Percentiles rank a stretch among this genome's conserved stretches.
Conservation (phyloP, 2,888 invertebrate species). For the Dilophus febrilis region DNA sequence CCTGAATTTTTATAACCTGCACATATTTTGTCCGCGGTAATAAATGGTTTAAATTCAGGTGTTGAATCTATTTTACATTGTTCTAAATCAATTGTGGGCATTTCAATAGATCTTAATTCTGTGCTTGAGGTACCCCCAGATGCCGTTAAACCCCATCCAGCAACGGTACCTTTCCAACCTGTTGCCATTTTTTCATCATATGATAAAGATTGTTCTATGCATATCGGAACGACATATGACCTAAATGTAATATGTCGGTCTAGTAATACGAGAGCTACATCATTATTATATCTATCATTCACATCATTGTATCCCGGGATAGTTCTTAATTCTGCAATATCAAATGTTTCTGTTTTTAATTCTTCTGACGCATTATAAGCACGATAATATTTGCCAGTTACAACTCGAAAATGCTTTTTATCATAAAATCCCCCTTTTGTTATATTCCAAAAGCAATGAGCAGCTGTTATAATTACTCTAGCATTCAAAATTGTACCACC, state of each 20-base stretch:
- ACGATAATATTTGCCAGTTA: conserved; percentile 8
- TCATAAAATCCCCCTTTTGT: background rate
- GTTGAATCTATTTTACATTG: conserved; percentile 12
- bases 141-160: conserved; percentile 15
- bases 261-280: conserved; percentile 25
- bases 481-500: conserved; percentile 18
- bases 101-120: conserved; percentile 10
- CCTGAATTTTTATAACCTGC: conserved; percentile 13
- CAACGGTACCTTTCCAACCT: conserved; percentile 9
- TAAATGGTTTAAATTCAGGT: conserved; percentile 7
- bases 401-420: conserved; percentile 4
- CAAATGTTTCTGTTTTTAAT: conserved; percentile 8
- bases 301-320: conserved; percentile 3
- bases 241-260: conserved; percentile 17
- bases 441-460: conserved; percentile 10
- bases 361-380: conserved; percentile 8
- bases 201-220: conserved; percentile 17
- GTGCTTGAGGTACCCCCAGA: conserved; percentile 7
- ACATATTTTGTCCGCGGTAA: conserved; percentile 23
- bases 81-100: conserved; percentile 10
- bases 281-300: conserved; percentile 13
- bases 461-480: conserved; percentile 17
- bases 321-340: conserved; percentile 9
- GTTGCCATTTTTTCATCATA: conserved; percentile 7
- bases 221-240: conserved; percentile 23